phyloP scores from a whole-genome alignment of 2,888 invertebrate species.

The Pyrocoelia pectoralis region DNA sequence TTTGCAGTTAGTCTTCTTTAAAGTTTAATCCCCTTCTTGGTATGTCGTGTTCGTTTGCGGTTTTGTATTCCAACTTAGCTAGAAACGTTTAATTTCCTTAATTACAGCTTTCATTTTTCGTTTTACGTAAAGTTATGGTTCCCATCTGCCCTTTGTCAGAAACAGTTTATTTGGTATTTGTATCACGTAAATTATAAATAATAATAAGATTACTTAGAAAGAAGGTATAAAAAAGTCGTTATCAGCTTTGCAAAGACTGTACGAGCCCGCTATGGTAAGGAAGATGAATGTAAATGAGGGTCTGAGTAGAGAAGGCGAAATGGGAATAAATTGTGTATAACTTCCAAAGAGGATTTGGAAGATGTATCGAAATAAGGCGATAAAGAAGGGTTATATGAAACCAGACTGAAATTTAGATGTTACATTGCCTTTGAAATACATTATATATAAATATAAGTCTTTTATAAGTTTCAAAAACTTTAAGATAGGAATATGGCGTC shows the following conservation, averaged over 20 bases:
- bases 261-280: constrained; percentile 36
- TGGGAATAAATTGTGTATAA: constrained; percentile 54
- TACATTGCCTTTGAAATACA: constrained; percentile 49
- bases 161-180: constrained; percentile 14
- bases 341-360: constrained; percentile 56
- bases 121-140: neutral
- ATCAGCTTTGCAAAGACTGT: constrained; percentile 38
- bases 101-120: constrained; percentile 3
- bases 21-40: constrained; percentile 7
- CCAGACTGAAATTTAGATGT: constrained; percentile 57
- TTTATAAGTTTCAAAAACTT: constrained; percentile 54
- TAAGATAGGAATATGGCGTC: constrained; percentile 46
- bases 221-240: constrained; percentile 36
- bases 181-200: constrained; percentile 27
- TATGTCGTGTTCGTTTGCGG: neutral
- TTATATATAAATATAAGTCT: constrained; percentile 51
- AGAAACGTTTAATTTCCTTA: neutral
- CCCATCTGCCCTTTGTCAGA: neutral
- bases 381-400: constrained; percentile 58
- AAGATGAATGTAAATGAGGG: constrained; percentile 47
- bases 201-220: constrained; percentile 35
- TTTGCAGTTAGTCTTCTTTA: constrained; percentile 10
- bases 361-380: constrained; percentile 57
- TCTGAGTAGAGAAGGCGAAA: constrained; percentile 43
- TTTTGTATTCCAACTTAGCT: neutral